Evolutionary conservation across 1,140 invertebrate genomes (phyloP).

Genomic region (Glomeris maerens): DNA sequence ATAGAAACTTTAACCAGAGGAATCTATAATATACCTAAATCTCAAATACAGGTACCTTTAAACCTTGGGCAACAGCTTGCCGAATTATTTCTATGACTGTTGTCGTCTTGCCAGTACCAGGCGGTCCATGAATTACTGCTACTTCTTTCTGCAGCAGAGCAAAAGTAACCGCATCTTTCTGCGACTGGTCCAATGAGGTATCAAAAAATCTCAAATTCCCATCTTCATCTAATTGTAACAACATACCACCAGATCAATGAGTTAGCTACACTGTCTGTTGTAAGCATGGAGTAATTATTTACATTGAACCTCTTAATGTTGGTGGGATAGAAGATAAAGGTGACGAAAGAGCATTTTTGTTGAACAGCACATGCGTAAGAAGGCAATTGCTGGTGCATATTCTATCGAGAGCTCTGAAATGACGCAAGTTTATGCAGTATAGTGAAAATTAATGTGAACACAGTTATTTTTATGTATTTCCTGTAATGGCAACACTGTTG

Average conservation of each 20-base stretch:
- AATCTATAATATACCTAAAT: not conserved
- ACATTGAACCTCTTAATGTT: conserved; percentile 11
- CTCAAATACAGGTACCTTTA: not conserved
- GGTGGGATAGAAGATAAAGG: conserved; percentile 3
- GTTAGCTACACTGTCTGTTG: not conserved
- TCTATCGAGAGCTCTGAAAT: too few species aligned
- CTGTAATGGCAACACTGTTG: too few species aligned
- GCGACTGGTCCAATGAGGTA: conserved; percentile 37
- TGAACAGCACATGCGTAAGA: too few species aligned
- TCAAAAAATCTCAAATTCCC: conserved; percentile 26
- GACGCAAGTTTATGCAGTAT: too few species aligned
- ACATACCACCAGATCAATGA: not conserved
- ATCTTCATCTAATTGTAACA: conserved; percentile 5
- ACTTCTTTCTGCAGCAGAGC: conserved; percentile 38
- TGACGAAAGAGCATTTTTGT: too few species aligned
- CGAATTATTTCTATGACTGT: conserved; percentile 45
- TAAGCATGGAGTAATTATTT: not conserved
- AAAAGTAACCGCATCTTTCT: conserved; percentile 42
- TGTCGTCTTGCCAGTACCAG: conserved; percentile 50
- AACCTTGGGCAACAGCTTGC: conserved; percentile 28
- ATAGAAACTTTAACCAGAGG: not conserved
- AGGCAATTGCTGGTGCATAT: too few species aligned
- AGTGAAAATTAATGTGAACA: too few species aligned
- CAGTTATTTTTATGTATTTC: too few species aligned
- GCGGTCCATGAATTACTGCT: conserved; percentile 39